Evolutionary conservation across 2,888 invertebrate genomes (phyloP).

Genomic region (Acronicta psi): DNA sequence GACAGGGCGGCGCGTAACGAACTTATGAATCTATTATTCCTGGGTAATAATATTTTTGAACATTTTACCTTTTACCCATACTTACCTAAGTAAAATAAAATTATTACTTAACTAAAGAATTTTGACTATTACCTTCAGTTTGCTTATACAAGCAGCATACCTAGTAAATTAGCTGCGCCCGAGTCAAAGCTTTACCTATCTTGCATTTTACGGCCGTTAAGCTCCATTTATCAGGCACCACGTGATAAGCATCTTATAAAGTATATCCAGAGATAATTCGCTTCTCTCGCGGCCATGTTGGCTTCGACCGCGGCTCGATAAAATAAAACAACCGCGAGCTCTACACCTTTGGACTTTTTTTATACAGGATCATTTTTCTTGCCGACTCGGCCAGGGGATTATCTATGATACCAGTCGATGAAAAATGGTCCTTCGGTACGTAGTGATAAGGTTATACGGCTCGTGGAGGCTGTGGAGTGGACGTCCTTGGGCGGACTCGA

Average conservation of each 20-base stretch:
- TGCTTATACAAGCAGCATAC: slow-evolving; percentile 8
- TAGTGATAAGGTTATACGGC: slow-evolving; percentile 64
- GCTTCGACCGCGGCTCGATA: slow-evolving; percentile 76
- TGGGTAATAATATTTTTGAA: slow-evolving; percentile 17
- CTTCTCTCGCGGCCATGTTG: slow-evolving; percentile 85
- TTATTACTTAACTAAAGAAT: not conserved
- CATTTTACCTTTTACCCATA: not conserved
- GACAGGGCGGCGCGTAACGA: slow-evolving; percentile 83
- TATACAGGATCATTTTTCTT: slow-evolving; percentile 89
- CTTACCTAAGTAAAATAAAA: slow-evolving; percentile 1
- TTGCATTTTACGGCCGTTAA: slow-evolving; percentile 60
- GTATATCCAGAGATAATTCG: slow-evolving; percentile 82
- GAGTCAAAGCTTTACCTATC: slow-evolving; percentile 46
- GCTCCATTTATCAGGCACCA: slow-evolving; percentile 54
- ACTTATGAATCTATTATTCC: slow-evolving; percentile 56
- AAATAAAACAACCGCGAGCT: slow-evolving; percentile 86
- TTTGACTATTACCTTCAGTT: slow-evolving; percentile 7
- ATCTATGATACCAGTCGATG: slow-evolving; percentile 57
- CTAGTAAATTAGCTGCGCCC: slow-evolving; percentile 26
- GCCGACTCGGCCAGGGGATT: slow-evolving; percentile 80
- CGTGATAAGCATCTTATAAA: slow-evolving; percentile 74
- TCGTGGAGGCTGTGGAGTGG: slow-evolving; percentile 78
- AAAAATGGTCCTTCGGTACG: slow-evolving; percentile 64
- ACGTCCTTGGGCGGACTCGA: slow-evolving; percentile 89
- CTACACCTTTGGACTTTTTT: slow-evolving; percentile 82